Conservation (phyloP, 1,140 invertebrate genomes). For the Oscheius sp. region DNA sequence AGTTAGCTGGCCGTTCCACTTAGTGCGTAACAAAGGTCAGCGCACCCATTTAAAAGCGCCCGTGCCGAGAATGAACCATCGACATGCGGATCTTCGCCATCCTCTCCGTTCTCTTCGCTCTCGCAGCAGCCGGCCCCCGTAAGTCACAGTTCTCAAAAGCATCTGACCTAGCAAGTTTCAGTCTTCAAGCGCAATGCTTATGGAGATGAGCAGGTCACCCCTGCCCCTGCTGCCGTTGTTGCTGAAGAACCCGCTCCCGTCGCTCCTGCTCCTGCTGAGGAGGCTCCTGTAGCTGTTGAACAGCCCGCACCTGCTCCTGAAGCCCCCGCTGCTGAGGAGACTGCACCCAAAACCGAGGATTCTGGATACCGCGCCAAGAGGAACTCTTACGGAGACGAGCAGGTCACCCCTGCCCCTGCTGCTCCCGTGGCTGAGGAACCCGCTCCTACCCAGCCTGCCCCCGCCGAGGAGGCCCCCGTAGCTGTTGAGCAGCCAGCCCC, state of each 20-base stretch:
- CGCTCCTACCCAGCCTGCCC: slow-evolving; percentile 1
- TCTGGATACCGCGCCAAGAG: slow-evolving; percentile 24
- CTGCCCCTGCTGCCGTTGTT: too few species aligned
- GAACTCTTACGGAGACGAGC: slow-evolving; percentile 25
- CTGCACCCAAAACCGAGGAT: too few species aligned
- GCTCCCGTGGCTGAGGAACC: neutral
- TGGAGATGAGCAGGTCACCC: neutral
- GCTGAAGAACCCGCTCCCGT: neutral
- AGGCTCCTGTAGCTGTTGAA: neutral
- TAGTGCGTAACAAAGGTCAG: too few species aligned
- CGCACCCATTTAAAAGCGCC: too few species aligned
- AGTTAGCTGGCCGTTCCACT: too few species aligned
- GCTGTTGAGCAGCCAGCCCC: slow-evolving; percentile 6
- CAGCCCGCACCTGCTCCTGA: too few species aligned
- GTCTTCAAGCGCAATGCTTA: neutral
- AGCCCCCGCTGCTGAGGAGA: neutral
- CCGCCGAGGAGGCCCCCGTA: too few species aligned
- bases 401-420: slow-evolving; percentile 14
- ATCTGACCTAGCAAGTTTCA: neutral
- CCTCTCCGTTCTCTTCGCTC: neutral
- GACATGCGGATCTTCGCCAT: slow-evolving; percentile 2
- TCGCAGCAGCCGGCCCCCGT: neutral
- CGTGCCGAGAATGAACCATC: too few species aligned
- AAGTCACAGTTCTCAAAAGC: too few species aligned
- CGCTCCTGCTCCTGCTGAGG: neutral